Percentiles rank a stretch among this genome's conserved stretches.
Evolutionary conservation across 2,797 vertebrate species (phyloP).

Genomic region (Arrhamphus sclerolepis): DNA sequence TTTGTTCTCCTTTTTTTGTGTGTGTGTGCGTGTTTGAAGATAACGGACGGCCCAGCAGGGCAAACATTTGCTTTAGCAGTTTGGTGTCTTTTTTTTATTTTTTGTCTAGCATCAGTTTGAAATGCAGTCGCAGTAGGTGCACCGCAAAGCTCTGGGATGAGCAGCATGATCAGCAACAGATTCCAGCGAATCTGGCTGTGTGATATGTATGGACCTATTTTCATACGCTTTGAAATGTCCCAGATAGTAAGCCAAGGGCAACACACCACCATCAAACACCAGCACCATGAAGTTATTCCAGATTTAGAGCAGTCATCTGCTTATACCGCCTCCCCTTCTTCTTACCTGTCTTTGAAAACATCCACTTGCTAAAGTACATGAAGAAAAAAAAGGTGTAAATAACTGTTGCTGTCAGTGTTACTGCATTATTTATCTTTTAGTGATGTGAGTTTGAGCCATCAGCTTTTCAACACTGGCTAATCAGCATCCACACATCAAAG

Average conservation of each 20-base stretch:
- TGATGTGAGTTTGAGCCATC: slow-evolving; percentile 6
- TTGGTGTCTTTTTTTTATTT: slow-evolving; percentile 29
- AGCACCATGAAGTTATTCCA: slow-evolving; percentile 39
- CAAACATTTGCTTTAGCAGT: slow-evolving; percentile 69
- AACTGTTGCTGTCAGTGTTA: not conserved
- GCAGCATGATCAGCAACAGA: slow-evolving; percentile 55
- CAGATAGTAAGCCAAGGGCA: slow-evolving; percentile 50
- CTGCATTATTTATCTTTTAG: slow-evolving; percentile 11
- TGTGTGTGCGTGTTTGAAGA: slow-evolving; percentile 40
- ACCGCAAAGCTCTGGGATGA: slow-evolving; percentile 55
- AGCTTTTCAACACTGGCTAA: not conserved
- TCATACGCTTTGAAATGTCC: slow-evolving; percentile 65
- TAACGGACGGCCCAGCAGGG: slow-evolving; percentile 51
- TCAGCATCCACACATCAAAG: slow-evolving; percentile 3
- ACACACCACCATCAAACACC: slow-evolving; percentile 32
- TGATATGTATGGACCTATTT: slow-evolving; percentile 71
- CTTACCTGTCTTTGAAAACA: slow-evolving; percentile 9
- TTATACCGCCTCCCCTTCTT: slow-evolving; percentile 13
- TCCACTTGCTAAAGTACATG: not conserved
- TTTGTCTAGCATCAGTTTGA: slow-evolving; percentile 40
- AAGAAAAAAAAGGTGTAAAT: slow-evolving; percentile 19
- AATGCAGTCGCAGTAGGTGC: slow-evolving; percentile 63
- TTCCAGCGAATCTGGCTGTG: slow-evolving; percentile 46
- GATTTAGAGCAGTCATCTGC: slow-evolving; percentile 32
- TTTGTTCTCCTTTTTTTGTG: slow-evolving; percentile 46